Base-by-base conservation (phyloP, 2,888 invertebrate genomes). In the Diarsia rubi region DNA sequence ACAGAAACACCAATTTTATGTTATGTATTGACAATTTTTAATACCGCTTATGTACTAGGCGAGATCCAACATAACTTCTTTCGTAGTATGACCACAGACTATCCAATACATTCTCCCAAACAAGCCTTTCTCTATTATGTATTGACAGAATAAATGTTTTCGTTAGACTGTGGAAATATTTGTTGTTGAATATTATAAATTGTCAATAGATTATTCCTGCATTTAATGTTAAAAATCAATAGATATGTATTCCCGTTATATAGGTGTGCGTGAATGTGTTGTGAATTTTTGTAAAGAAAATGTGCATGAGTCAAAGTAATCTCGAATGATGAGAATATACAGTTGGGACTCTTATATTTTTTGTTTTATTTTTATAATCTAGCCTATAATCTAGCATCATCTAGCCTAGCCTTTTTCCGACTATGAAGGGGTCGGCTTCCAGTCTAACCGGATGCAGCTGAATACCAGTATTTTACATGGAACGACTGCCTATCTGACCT, bases 251-350 rank as follows among this genome's bases (percentile, higher is more conserved):
- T 82, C 47, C 71, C 75, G 64, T 66, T 54, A 57, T 19, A 31
- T 69, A 69, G 31, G 64, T 81, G 82, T 82, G 84, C 21, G 74
- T 86, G 86, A 65, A 69, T 72, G 81, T 86, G 71, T 75, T 73
- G 81, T 85, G 85, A 78, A 82, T 85, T 88, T 88, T 86, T 76
- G 66, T 78, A 73, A 84, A 84, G 66, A 75, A 83, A 86, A 69
- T 54, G 19, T 81, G 76, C 47, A 21, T 0, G 82, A 84, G 84
- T 82, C 82, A 74, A 81, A 73, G 81, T 88, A 90, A 89, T 89
- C 92, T 94, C 93, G 91, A 93, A 93, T 92, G 80, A 89, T 90
- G 91, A 91, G 89, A 92, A 92, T 92, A 93, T 89, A 91, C 87
- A 89, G 86, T 91, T 91, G 77, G 87, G 88, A 90, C 89, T 92